Evolutionary conservation across 2,797 vertebrate species (phyloP).

Genomic region (Malacoraja senta): DNA sequence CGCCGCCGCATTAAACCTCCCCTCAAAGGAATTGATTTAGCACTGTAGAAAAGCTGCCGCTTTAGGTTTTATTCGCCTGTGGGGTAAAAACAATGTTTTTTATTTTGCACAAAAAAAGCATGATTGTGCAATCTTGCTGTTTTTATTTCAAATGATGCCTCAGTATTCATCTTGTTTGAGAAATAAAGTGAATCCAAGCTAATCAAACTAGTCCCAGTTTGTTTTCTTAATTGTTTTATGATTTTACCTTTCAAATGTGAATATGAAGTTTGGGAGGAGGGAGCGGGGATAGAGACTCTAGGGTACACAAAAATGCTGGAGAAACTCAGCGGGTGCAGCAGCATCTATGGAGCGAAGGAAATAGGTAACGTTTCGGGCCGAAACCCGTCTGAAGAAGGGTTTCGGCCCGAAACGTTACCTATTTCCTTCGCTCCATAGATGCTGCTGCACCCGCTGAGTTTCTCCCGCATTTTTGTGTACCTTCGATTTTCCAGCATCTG

Average conservation of each 20-base stretch:
- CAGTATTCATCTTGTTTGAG: not conserved
- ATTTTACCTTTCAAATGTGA: not conserved
- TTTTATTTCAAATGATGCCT: not conserved
- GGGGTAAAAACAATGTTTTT: not conserved
- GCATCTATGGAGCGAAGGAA: no score
- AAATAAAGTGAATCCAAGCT: conserved; percentile 19
- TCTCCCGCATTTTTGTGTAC: no score
- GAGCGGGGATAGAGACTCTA: no score
- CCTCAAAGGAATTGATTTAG: conserved; percentile 12
- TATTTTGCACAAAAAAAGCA: not conserved
- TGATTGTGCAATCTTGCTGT: not conserved
- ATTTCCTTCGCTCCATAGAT: no score
- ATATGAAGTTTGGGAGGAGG: not conserved
- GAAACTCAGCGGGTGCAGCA: no score
- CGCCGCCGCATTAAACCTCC: not conserved
- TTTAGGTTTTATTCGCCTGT: not conserved
- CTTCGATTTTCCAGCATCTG: no score
- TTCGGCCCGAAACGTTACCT: no score
- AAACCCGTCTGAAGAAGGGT: no score
- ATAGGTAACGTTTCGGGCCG: no score
- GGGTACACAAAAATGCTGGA: no score
- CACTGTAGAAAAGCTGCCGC: conserved; percentile 18
- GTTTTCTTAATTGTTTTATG: not conserved
- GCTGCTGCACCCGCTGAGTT: no score
- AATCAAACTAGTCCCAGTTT: not conserved